Percentiles rank a stretch among this genome's conserved stretches.
Conservation (phyloP, 2,113 vertebrate species). For the Ranitomeya variabilis region DNA sequence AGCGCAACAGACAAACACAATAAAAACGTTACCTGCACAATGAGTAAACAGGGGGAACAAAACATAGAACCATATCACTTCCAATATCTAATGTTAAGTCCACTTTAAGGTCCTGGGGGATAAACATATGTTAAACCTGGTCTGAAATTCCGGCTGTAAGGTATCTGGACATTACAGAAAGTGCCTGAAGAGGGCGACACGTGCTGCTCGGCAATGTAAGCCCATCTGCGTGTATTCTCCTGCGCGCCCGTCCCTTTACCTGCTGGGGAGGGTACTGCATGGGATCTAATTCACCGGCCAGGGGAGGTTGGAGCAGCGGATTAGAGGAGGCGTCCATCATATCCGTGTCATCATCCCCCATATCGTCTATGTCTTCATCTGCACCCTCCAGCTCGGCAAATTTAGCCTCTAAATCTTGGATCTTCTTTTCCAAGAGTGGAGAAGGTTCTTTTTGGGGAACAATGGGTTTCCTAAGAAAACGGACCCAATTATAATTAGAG, state of each 20-base stretch:
- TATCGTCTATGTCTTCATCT: slow-evolving; percentile 94
- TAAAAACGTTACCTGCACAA: slow-evolving; percentile 36
- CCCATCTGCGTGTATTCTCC: not conserved
- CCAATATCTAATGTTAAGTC: slow-evolving; percentile 37
- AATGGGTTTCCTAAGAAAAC: slow-evolving; percentile 86
- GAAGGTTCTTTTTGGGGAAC: slow-evolving; percentile 97
- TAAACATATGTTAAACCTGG: slow-evolving; percentile 33
- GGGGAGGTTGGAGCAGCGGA: slow-evolving; percentile 84
- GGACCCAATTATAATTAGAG: not conserved
- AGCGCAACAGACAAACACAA: slow-evolving; percentile 24
- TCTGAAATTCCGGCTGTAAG: not conserved
- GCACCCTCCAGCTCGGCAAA: slow-evolving; percentile 94
- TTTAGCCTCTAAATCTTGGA: slow-evolving; percentile 94
- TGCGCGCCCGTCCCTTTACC: slow-evolving; percentile 69
- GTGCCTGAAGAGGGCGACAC: not conserved
- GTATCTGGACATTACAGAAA: not conserved
- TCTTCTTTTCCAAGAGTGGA: slow-evolving; percentile 94
- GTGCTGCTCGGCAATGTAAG: not conserved
- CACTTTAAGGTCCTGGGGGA: slow-evolving; percentile 32
- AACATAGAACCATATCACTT: slow-evolving; percentile 49
- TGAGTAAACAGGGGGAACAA: slow-evolving; percentile 32
- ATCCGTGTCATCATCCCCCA: slow-evolving; percentile 94
- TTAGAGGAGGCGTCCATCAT: slow-evolving; percentile 82
- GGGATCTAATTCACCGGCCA: slow-evolving; percentile 88
- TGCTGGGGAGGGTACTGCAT: slow-evolving; percentile 93